phyloP scores from a whole-genome alignment of 2,113 vertebrate species.

The Electrona antarctica region DNA sequence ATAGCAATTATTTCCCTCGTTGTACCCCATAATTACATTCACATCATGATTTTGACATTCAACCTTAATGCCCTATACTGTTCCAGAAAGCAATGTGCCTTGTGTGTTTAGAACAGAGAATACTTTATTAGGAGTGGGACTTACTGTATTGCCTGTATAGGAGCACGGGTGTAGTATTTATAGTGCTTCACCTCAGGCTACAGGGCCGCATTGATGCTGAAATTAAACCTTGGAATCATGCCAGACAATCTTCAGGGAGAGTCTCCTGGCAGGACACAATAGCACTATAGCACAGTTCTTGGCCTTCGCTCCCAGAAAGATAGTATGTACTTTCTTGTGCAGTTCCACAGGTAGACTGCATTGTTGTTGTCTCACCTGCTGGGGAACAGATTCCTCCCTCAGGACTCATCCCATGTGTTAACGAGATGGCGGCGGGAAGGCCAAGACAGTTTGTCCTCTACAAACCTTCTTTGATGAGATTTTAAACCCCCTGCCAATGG shows the following conservation, averaged over 20 bases:
- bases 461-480: neutral
- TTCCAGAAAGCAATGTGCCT: neutral
- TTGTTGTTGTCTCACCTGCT: conserved; percentile 5
- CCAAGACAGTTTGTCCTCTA: conserved; percentile 11
- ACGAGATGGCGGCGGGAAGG: neutral
- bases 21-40: neutral
- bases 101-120: neutral
- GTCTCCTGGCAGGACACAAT: conserved; percentile 1
- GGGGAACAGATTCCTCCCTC: conserved; percentile 6
- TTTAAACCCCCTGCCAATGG: neutral
- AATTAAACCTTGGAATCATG: conserved; percentile 3
- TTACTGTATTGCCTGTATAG: neutral
- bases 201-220: conserved; percentile 14
- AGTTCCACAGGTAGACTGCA: neutral
- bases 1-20: neutral
- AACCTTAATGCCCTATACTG: neutral
- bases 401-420: conserved; percentile 12
- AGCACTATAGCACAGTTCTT: neutral
- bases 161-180: conserved; percentile 26
- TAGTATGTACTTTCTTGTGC: neutral
- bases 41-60: neutral
- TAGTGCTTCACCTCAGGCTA: conserved; percentile 22
- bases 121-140: conserved; percentile 8
- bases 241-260: neutral
- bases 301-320: neutral